Evolutionary conservation across 64 coral and sea anemone genomes (phyloP), one percentile per base, ranked within the genome.

Genomic region (Pocillopora verrucosa): DNA sequence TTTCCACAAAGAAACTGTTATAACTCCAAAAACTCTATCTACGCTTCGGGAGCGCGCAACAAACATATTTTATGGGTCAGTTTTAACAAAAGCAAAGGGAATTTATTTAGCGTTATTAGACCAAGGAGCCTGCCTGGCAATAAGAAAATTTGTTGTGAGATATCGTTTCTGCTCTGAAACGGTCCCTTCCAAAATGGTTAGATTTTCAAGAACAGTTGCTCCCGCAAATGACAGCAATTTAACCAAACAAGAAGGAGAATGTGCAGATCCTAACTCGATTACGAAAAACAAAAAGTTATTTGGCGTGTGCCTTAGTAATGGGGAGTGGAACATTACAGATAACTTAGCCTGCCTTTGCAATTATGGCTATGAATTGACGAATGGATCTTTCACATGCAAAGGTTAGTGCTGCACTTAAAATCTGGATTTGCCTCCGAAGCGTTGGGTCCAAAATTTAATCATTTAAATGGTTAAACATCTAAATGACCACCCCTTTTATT

Each of bases 271-370:
- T 0, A 76, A 92, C 61, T 78, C 90, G 11, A 22, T 61, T 4
- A 87, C 36, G 17, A 79, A 76, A 78, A 35, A 26, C 7, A 68
- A 12, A 10, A 45, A 6, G 41, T 59, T 79, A 24, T 5, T 16
- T 2, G 75, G 79, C 24, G 83, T 86, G 3, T 92, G 90, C 22
- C 84, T 61, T 19, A 92, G 82, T 65, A 62, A 77, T 56, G 90
- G 90, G 34, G 69, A 79, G 15, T 92, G 90, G 90, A 92, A 87
- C 13, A 87, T 87, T 20, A 87, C 76, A 36, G 62, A 80, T 56
- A 51, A 22, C 25, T 7, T 72, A 1, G 25, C 45, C 25, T 92
- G 90, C 37, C 56, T 79, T 9, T 92, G 90, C 56, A 60, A 35
- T 2, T 9, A 61, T 11, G 90, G 83, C 36, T 87, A 92, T 61